Evolutionary conservation across 1,140 invertebrate species (phyloP), one percentile per base, ranked within the genome.

Genomic region (Camponotus vicinus): DNA sequence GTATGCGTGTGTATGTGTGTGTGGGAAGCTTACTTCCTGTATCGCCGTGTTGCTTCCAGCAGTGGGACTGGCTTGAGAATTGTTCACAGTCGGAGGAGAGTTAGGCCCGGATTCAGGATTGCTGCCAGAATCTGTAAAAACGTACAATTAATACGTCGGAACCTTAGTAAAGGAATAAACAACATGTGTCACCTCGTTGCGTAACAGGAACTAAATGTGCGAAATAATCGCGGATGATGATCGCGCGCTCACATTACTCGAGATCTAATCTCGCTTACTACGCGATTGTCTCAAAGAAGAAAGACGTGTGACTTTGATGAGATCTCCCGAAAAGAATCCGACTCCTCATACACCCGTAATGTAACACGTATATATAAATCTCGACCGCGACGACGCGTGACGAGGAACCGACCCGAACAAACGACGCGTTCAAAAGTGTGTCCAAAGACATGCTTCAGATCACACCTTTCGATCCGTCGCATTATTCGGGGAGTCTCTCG

Each of bases 51-150:
- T 96, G 34, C 95, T 96, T 82, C 95, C 95, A 64, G 96, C 95
- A 52, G 96, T 96, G 9, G 96, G 96, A 73, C 96, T 96, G 40
- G 96, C 94, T 86, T 96, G 96, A 77, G 95, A 94, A 83, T 95
- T 95, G 66, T 95, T 94, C 89, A 95, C 96, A 91, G 97, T 97
- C 84, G 97, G 97, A 64, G 98, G 98, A 7, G 97, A 98, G 93
- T 98, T 98, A 79, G 97, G 97, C 61, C 97, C 97, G 59, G 97
- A 98, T 91, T 98, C 97, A n/a, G 97, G 97, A 92, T 97, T 97
- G 88, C 97, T 97, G 52, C 96, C 95, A 85, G 97, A 96, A 93
- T 97, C 97, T 96, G 93, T 18, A 89, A 93, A 94, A 92, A 77
- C 6, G 76, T 77, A 71, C 34, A 69, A 77, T 79, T 69, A 84